Evolutionary conservation across 1,140 invertebrate species (phyloP), one percentile per base, ranked within the genome.

Genomic region (Cyphomyrmex costatus): DNA sequence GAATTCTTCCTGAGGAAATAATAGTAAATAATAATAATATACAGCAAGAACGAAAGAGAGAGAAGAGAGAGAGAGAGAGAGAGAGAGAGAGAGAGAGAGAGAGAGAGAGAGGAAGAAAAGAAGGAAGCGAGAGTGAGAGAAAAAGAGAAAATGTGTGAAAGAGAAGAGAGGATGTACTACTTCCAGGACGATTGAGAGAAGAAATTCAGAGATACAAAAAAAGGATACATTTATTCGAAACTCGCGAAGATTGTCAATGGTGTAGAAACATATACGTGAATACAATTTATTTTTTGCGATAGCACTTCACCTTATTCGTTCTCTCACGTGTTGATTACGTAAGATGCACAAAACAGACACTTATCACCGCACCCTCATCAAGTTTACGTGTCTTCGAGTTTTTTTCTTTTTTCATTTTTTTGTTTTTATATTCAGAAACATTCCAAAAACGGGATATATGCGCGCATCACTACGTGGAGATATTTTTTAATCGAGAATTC

Each of bases 1-100:
- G 90, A 93, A 93, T 92, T 94, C 93, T 95, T 95, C 93, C 94
- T 90, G 21, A 93, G 82, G 76, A 91, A 88, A 88, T 88, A 91
- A 91, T 88, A 89, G 65, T 87, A 90, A 87, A 89, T 90, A 88
- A 88, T 88, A 88, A 90, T 86, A 78, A 92, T 91, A 90, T 83
- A 89, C 74, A 73, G 56, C 61, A 83, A 86, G 51, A 58, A 21
- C 14, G 19, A 66, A 4, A 24, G 14, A 66, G n/a, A n/a, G 56
- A 82, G 61, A 60, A n/a, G 61, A 56, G 49, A 42, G 53, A 79
- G 65, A 79, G 53, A 82, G n/a, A 49, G 56, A 42, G 21, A 27
- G 27, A 42, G 53, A 56, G 68, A 10, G 60, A 83, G 33, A 27
- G 7, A 16, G 51, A 76, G n/a, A 73, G 12, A 71, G 19, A 19